These are phyloP conservation scores for Sarcophaga subvicina DNA, from an alignment of 2,888 invertebrate species.

Conservation along the genomic window DNA sequence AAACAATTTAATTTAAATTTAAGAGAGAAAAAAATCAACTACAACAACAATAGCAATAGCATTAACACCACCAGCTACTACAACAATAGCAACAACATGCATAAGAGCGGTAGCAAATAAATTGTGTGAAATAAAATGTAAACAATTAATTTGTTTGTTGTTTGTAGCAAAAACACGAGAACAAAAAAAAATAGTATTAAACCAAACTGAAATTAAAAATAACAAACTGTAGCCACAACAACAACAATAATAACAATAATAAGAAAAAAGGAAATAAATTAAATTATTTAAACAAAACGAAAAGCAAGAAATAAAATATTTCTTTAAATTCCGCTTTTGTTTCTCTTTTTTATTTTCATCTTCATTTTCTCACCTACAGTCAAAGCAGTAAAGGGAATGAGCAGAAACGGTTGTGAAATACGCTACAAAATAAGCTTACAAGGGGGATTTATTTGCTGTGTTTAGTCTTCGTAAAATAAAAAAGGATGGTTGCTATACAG, in stretches of 20 bases:
- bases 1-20: constrained; percentile 20
- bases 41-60: constrained; percentile 5
- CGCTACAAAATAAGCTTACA: neutral
- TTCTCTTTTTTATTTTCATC: neutral
- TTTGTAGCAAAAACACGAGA: neutral
- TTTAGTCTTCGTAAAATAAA: too few species aligned
- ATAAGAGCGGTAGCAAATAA: neutral
- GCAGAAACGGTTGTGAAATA: neutral
- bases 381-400: neutral
- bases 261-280: constrained; percentile 7
- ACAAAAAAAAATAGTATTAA: constrained; percentile 3
- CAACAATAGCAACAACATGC: neutral
- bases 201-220: constrained; percentile 2
- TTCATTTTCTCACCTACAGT: constrained; percentile 11
- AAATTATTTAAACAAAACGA: constrained; percentile 8
- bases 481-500: too few species aligned
- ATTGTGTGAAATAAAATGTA: constrained; percentile 25
- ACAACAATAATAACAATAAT: neutral
- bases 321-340: neutral
- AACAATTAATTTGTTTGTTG: constrained; percentile 51
- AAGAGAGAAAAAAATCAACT: constrained; percentile 1
- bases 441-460: too few species aligned
- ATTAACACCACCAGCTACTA: neutral
- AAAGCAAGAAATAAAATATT: neutral
- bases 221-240: constrained; percentile 14